Evolutionary conservation across 2,113 vertebrate species (phyloP).

Genomic region (Orthonyx spaldingii): DNA sequence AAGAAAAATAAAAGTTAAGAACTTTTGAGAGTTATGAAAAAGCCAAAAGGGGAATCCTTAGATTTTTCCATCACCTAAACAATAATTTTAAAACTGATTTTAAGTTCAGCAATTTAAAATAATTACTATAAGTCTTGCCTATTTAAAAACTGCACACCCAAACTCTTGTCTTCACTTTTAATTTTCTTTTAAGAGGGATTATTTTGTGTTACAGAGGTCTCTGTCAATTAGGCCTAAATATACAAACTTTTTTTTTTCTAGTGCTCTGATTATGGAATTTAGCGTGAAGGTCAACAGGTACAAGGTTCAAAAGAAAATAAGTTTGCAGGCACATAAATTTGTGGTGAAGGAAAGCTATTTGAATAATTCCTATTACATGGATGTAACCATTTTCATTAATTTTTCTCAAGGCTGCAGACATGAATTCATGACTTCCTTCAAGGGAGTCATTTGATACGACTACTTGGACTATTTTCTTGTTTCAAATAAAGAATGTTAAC

Average conservation of each 20-base stretch:
- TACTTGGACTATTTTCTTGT: neutral
- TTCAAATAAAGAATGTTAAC: neutral
- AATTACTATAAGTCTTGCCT: neutral
- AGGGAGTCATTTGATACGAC: neutral
- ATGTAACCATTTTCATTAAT: neutral
- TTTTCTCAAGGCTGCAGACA: neutral
- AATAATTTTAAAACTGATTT: neutral
- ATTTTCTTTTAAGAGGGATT: neutral
- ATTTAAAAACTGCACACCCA: neutral
- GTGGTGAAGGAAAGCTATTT: neutral
- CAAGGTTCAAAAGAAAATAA: neutral
- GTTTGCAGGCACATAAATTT: neutral
- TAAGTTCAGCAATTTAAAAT: neutral
- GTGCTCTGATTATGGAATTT: neutral
- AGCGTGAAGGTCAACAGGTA: neutral
- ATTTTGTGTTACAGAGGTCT: neutral
- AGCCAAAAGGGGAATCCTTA: neutral
- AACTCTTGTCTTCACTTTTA: neutral
- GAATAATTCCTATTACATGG: neutral
- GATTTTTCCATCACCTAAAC: neutral
- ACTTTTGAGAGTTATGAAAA: neutral
- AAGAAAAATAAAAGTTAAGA: neutral
- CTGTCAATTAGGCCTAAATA: neutral
- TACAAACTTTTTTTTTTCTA: neutral
- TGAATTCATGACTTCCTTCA: neutral